These are phyloP conservation scores for Drosophila mimica DNA, from an alignment of 2,888 invertebrate genomes.

Conservation along the genomic window DNA sequence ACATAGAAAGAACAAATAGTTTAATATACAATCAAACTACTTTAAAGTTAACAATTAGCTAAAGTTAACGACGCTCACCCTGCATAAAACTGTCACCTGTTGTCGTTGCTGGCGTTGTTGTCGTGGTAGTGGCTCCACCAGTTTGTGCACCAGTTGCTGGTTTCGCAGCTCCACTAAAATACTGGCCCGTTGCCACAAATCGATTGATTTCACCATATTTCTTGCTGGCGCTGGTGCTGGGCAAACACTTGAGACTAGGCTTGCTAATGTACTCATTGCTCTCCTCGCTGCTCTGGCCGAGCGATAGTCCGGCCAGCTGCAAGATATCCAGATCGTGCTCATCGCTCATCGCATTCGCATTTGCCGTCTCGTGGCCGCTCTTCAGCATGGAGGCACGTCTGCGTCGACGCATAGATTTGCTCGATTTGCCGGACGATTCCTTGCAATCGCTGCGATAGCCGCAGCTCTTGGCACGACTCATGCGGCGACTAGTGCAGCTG, in stretches of 20 bases:
- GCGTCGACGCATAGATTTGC: constrained; percentile 82
- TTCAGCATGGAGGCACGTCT: constrained; percentile 73
- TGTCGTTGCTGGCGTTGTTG: constrained; percentile 4
- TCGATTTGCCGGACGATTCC: constrained; percentile 76
- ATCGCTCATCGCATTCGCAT: constrained; percentile 79
- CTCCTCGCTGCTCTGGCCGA: constrained; percentile 86
- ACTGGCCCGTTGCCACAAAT: constrained; percentile 85
- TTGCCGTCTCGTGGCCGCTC: constrained; percentile 83
- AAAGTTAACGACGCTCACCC: constrained; percentile 12
- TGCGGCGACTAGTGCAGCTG: constrained; percentile 87
- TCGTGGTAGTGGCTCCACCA: constrained; percentile 4
- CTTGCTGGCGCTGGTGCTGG: constrained; percentile 83
- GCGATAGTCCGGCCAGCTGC: constrained; percentile 86
- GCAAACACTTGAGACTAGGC: constrained; percentile 80
- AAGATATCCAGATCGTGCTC: constrained; percentile 87
- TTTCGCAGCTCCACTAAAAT: constrained; percentile 75
- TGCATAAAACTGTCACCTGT: constrained; percentile 51
- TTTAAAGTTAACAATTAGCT: neutral
- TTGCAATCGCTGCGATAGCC: constrained; percentile 83
- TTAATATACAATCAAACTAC: neutral
- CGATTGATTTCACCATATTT: constrained; percentile 85
- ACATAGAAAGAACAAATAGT: neutral
- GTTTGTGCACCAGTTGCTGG: constrained; percentile 33
- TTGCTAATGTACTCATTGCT: constrained; percentile 84
- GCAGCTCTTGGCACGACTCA: constrained; percentile 85